A percentile compares a stretch with the other conserved stretches of the same genome.
Evolutionary conservation across 1,140 invertebrate genomes (phyloP).

Genomic region (Paraescarpia echinospica): DNA sequence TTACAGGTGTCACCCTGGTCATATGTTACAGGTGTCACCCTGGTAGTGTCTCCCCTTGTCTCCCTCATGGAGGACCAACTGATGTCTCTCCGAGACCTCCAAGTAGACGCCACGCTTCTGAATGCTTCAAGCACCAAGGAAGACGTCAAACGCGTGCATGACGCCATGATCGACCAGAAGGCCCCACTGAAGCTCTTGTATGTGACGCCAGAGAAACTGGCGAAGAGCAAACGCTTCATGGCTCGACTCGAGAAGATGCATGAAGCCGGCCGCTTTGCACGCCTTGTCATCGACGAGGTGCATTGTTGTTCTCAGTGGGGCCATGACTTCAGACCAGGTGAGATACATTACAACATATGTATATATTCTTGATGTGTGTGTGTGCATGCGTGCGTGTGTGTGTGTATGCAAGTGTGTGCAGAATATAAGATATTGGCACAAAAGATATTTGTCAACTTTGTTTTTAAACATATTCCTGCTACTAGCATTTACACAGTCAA

Average conservation of each 20-base stretch:
- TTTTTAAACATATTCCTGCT: no score
- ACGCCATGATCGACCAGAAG: slow-evolving; percentile 54
- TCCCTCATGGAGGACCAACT: slow-evolving; percentile 95
- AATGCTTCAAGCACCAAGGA: slow-evolving; percentile 69
- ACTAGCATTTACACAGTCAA: no score
- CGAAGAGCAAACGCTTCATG: slow-evolving; percentile 87
- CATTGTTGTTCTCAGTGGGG: slow-evolving; percentile 96
- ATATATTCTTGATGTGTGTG: no score
- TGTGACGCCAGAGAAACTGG: slow-evolving; percentile 89
- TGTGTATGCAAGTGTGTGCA: no score
- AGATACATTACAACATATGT: background rate
- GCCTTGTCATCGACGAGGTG: slow-evolving; percentile 92
- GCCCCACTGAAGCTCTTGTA: slow-evolving; percentile 73
- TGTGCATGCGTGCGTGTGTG: no score
- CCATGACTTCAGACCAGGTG: slow-evolving; percentile 81
- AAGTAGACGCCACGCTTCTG: slow-evolving; percentile 70
- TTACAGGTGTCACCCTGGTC: background rate
- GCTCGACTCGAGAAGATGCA: slow-evolving; percentile 82
- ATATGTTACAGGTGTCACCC: slow-evolving; percentile 66
- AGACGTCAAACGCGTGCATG: slow-evolving; percentile 64
- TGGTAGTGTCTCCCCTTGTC: slow-evolving; percentile 87
- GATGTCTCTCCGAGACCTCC: slow-evolving; percentile 67
- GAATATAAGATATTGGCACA: no score
- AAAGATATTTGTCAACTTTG: no score
- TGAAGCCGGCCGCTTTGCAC: slow-evolving; percentile 67